Base-by-base conservation (phyloP, 2,113 vertebrate genomes). In the Platichthys stellatus region DNA sequence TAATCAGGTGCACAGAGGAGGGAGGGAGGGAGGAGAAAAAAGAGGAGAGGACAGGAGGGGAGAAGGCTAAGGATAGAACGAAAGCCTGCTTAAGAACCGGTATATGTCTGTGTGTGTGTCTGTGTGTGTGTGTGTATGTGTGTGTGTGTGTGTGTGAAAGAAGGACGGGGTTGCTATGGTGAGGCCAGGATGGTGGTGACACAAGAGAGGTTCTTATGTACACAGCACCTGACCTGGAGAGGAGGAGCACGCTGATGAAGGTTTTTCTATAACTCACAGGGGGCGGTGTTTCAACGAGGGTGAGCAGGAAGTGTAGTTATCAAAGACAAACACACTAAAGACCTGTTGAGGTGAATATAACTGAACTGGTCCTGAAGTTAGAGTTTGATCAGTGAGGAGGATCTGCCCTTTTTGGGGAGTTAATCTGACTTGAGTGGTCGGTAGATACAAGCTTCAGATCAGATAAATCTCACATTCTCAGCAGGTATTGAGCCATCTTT, bases 61-160 rank as follows among this genome's bases (percentile, higher is more conserved):
- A 63, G 56, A 86, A 88, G 87, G 88, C 95, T 94, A 95, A 95
- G 92, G 94, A 96, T 96, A 96, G 95, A 95, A 93, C 77, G 82
- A 88, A 97, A 97, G 94, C 96, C 94, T 87, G 88, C 89, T 92
- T 96, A 96, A 95, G 94, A 87, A 92, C 3, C 26, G 11, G 35
- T 43, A 38, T 2, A 17, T 31, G 6, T 31, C 6, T 31, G 31
- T 31, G 31, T 31, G 31, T 28, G 28, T 28, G 0, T 28, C 4
- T 28, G 28, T 28, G 28, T 28, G 5, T 28, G 28, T 28, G 28
- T 28, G 28, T 28, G 28, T 28, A 5, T 28, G 28, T 28, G 28
- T 28, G 26, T 28, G 26, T 28, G 26, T 31, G 28, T 31, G 5
- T 31, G 28, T 6, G 28, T 5, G 31, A 4, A 9, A 9, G 51